Base-by-base conservation (phyloP, 2,888 invertebrate species). In the Patella depressa region DNA sequence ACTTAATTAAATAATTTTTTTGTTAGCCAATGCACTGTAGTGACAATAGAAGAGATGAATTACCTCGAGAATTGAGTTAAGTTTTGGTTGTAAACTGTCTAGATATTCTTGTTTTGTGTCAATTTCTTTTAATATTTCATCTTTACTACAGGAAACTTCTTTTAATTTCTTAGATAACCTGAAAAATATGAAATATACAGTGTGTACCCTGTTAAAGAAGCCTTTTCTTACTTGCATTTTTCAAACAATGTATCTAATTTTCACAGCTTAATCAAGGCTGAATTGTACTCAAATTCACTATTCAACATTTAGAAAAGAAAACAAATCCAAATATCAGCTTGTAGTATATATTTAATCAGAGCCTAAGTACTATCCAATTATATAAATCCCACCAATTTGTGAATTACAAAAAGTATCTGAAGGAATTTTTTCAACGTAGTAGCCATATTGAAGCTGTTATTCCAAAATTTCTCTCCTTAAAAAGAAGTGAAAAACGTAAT, bases 11-110 rank as follows among this genome's bases (percentile, higher is more conserved):
- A 29, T 29, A 34, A 34, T 34, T 34, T 5, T 3, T 34, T 5
- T 34, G 34, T 4, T 5, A 34, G 34, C 34, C 34, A 34, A 34
- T 5, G 34, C 34, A 0, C 34, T 34, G 4, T 34, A 34, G 34
- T 34, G 4, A 45, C 45, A 45, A 1, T 0, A 45, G 45, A 45
- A 45, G 45, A 9, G 45, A 9, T 9, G 9, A 45, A 45, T 84
- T 88, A 93, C 94, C 86, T 95, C 94, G 34, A 95, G 92, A 59
- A 96, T 94, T 9, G 93, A 93, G 55, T 93, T 93, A 24, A 98
- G 93, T 83, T 96, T 95, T 0, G 98, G 98, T 9, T 94, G 94
- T 65, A 98, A 93, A 75, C 95, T 96, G 83, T 96, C 95, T 14
- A 98, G 93, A 79, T 96, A 94, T 65, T 95, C 94, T 75, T 95